Evolutionary conservation across 1,140 invertebrate species (phyloP), one percentile per base, ranked within the genome.

Genomic region (Mercenaria mercenaria): DNA sequence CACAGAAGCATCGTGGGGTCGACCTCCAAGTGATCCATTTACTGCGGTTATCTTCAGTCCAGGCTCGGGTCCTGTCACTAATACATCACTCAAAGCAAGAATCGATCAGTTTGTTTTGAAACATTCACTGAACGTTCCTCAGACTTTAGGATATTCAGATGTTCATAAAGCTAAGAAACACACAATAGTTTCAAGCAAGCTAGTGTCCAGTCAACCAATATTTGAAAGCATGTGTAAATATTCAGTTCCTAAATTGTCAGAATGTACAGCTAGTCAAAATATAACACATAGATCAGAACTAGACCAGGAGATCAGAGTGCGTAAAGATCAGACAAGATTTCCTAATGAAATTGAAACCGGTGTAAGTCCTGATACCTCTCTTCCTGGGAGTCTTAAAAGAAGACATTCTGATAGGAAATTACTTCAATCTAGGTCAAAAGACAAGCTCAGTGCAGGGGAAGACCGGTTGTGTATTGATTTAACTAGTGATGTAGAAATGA

Each of bases 61-160:
- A 76, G 94, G 94, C 13, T 94, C 96, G 26, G 97, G 97, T 93
- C 97, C 98, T 6, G 94, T 98, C 20, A 95, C 97, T 34, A 97
- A 98, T 93, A 92, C 96, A 64, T 96, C 96, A 20, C 95, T 98
- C 0, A 98, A 98, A 96, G 96, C 96, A 37, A 96, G 97, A 91
- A 98, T 98, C 89, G 98, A 98, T 94, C 96, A 97, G 93, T 98
- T 97, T 96, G 94, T 98, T 50, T 93, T 97, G 64, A 95, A 97
- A 94, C 96, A 98, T 95, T 43, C 91, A 52, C 95, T 97, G 10
- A 97, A 97, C 92, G 91, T 97, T 81, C 97, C 97, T 41, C 95
- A 97, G 92, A 97, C 97, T n/a, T 91, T 98, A 81, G 97, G 97
- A 20, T 20, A 97, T 26, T 26, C 50, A 59, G n/a, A 69, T 34